Evolutionary conservation across 1,140 invertebrate genomes (phyloP), one percentile per base, ranked within the genome.

Genomic region (Heliconius congener): DNA sequence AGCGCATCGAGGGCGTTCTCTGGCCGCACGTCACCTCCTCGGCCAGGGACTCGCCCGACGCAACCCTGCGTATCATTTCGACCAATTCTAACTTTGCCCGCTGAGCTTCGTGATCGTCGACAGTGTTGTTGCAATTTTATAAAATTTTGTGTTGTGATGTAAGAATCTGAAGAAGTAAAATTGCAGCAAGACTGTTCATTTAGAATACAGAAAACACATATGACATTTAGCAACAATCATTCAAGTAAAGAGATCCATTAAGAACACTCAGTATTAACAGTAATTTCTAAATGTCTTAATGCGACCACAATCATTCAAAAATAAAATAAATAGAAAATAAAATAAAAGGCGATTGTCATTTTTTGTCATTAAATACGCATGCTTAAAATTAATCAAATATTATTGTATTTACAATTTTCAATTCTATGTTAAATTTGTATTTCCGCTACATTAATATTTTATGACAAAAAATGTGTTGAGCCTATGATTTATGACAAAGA

Each of bases 1-100:
- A 99, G 94, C 96, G 97, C 97, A 97, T 99, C 98, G 97, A 98
- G 97, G 96, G 98, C 97, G 96, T 98, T 98, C 96, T 98, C 97
- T 96, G 97, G 95, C 96, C 97, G 96, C 95, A 96, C 95, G 92
- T 96, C 93, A 95, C 95, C 95, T 96, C 96, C 96, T 95, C 96
- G 96, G 95, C 96, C 85, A 95, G 94, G 82, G 95, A 95, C 88
- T 96, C 96, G 90, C 94, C 95, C 96, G 97, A 94, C 95, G 96
- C 96, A 94, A 95, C 95, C 94, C 95, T 95, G 89, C 83, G 85
- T 86, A 92, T 87, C 90, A 88, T 89, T 88, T 81, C 84, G 85
- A 83, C 81, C 73, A 87, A 81, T 88, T 93, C 86, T 90, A 91
- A 85, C 85, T 86, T 83, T 85, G 87, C 71, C 80, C 86, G 80